Evolutionary conservation across 2,888 invertebrate species (phyloP).

Genomic region (Ametastegia equiseti): DNA sequence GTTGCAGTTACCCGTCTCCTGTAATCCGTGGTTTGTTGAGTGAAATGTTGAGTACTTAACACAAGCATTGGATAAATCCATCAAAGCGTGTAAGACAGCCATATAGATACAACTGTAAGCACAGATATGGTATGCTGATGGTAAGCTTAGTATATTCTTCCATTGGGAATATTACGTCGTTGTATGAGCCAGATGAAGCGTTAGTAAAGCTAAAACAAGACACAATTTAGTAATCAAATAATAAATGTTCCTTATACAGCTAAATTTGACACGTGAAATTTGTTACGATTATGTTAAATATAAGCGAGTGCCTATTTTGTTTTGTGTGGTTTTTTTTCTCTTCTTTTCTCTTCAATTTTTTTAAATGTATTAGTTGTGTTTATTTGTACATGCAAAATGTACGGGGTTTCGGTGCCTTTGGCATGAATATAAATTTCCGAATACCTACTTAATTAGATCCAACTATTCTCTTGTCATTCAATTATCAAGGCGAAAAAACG

Average conservation of each 20-base stretch:
- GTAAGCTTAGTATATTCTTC: conserved; percentile 34
- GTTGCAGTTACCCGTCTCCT: conserved; percentile 12
- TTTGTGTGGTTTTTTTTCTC: not conserved
- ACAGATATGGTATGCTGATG: conserved; percentile 19
- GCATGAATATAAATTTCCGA: not conserved
- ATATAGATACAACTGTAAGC: conserved; percentile 35
- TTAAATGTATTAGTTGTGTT: conserved; percentile 24
- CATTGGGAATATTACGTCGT: conserved; percentile 16
- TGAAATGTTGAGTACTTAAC: conserved; percentile 11
- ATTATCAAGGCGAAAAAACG: not conserved
- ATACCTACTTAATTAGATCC: not conserved
- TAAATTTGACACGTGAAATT: not conserved
- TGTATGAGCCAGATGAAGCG: conserved; percentile 29
- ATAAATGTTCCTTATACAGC: conserved; percentile 26
- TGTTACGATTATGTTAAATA: conserved; percentile 10
- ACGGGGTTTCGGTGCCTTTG: not conserved
- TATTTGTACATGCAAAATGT: not conserved
- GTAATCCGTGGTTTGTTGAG: conserved; percentile 17
- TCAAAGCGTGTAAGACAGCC: conserved; percentile 19
- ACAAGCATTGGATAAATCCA: conserved; percentile 39
- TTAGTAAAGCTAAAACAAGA: conserved; percentile 47
- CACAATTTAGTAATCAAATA: conserved; percentile 40
- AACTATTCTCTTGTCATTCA: not conserved
- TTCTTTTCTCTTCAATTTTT: no score
- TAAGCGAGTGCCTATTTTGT: not conserved